phyloP scores from a whole-genome alignment of 1,140 invertebrate genomes.

The Diorhabda elongata region DNA sequence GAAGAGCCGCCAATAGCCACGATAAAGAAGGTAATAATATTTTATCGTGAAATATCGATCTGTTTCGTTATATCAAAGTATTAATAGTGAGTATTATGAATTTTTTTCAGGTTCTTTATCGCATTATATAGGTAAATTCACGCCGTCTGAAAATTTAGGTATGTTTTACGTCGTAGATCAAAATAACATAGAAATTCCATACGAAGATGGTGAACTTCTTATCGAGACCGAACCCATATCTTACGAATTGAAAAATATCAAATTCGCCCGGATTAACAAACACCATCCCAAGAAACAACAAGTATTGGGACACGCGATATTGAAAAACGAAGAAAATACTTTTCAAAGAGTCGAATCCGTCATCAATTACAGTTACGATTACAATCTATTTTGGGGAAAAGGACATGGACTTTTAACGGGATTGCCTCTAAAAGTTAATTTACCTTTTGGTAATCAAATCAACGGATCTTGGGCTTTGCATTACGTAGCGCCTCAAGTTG shows the following conservation, averaged over 20 bases:
- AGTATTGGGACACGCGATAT: constrained; percentile 56
- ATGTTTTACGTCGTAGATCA: constrained; percentile 63
- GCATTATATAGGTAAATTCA: constrained; percentile 66
- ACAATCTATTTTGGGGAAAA: constrained; percentile 71
- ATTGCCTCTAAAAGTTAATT: constrained; percentile 63
- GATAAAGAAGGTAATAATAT: constrained; percentile 31
- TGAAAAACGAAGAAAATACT: constrained; percentile 57
- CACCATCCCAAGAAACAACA: constrained; percentile 52
- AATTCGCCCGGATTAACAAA: constrained; percentile 56
- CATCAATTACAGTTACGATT: constrained; percentile 64
- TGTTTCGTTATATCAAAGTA: neutral
- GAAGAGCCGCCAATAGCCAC: constrained; percentile 46
- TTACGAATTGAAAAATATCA: constrained; percentile 67
- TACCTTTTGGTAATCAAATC: constrained; percentile 56
- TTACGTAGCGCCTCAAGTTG: constrained; percentile 55
- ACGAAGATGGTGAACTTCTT: constrained; percentile 66
- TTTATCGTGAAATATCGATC: neutral
- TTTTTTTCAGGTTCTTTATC: constrained; percentile 46
- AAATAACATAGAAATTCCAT: constrained; percentile 53
- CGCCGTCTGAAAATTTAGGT: constrained; percentile 58
- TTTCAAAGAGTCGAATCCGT: constrained; percentile 61
- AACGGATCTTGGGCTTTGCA: constrained; percentile 67
- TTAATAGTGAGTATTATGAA: neutral
- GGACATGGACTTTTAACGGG: constrained; percentile 70
- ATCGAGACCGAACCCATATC: constrained; percentile 71